phyloP scores from a whole-genome alignment of 2,113 vertebrate genomes.

The Nyctibius bracteatus region DNA sequence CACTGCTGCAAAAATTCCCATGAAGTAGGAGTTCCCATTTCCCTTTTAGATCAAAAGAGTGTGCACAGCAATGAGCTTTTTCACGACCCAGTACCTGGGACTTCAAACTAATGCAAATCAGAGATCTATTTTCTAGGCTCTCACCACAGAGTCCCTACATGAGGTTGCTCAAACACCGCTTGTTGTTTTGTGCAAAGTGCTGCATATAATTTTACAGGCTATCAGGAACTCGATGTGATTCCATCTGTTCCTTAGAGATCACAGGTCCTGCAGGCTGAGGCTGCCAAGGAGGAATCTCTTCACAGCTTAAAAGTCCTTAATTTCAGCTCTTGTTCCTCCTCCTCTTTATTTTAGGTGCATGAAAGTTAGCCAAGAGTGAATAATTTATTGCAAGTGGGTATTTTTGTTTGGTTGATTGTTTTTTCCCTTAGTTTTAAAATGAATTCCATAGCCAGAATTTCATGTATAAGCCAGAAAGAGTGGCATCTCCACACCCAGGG shows the following conservation, averaged over 20 bases:
- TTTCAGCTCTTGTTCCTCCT: neutral
- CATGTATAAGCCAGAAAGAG: neutral
- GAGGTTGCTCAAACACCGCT: neutral
- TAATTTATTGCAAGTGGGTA: neutral
- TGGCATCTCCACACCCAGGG: neutral
- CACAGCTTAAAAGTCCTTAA: neutral
- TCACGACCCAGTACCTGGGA: neutral
- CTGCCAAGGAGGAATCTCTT: neutral
- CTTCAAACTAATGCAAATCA: neutral
- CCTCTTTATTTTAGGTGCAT: neutral
- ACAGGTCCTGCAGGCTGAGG: neutral
- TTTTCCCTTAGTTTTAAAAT: neutral
- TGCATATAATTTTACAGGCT: neutral
- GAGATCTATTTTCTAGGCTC: neutral
- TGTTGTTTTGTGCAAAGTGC: neutral
- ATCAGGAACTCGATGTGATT: neutral
- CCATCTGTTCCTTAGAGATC: neutral
- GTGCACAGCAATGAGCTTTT: neutral
- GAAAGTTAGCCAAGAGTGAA: neutral
- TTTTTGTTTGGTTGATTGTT: neutral
- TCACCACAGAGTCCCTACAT: neutral
- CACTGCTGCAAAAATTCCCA: rapidly evolving
- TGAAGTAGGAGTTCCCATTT: neutral
- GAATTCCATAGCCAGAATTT: neutral
- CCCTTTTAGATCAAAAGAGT: neutral